phyloP scores from a whole-genome alignment of 2,888 invertebrate genomes.

The Crepidodera aurea region DNA sequence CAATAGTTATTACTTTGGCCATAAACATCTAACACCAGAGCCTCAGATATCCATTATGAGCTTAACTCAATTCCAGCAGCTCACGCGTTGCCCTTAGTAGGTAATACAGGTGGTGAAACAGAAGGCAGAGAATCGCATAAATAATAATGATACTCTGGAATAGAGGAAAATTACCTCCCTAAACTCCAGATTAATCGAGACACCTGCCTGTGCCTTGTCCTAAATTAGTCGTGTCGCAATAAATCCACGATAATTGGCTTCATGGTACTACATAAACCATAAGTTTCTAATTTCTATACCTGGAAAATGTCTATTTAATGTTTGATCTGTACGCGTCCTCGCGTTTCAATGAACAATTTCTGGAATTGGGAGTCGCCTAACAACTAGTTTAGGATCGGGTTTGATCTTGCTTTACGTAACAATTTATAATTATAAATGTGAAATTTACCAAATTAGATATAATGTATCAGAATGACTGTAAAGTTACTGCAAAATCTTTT shows the following conservation, averaged over 20 bases:
- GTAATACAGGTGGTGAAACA: conserved; percentile 22
- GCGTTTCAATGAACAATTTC: conserved; percentile 4
- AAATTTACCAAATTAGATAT: too few species aligned
- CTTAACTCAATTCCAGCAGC: neutral
- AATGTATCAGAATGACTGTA: too few species aligned
- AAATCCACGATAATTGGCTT: conserved; percentile 62
- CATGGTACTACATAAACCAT: conserved; percentile 56
- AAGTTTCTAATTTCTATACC: conserved; percentile 55
- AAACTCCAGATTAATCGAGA: conserved; percentile 55
- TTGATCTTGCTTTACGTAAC: too few species aligned
- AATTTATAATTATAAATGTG: too few species aligned
- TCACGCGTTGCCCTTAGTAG: neutral
- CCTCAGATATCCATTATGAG: neutral
- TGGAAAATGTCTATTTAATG: conserved; percentile 39
- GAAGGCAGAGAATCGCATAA: conserved; percentile 38
- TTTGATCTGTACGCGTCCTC: conserved; percentile 9
- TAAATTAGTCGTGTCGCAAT: conserved; percentile 58
- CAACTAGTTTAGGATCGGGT: neutral
- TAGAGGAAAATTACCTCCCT: conserved; percentile 53
- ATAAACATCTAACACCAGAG: too few species aligned
- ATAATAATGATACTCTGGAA: conserved; percentile 48
- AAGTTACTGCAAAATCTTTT: too few species aligned
- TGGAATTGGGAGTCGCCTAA: neutral
- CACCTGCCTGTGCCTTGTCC: conserved; percentile 58
- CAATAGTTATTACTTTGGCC: too few species aligned